These are phyloP conservation scores for Macquaria ambigua DNA, from an alignment of 2,113 vertebrate genomes.

Conservation along the genomic window DNA sequence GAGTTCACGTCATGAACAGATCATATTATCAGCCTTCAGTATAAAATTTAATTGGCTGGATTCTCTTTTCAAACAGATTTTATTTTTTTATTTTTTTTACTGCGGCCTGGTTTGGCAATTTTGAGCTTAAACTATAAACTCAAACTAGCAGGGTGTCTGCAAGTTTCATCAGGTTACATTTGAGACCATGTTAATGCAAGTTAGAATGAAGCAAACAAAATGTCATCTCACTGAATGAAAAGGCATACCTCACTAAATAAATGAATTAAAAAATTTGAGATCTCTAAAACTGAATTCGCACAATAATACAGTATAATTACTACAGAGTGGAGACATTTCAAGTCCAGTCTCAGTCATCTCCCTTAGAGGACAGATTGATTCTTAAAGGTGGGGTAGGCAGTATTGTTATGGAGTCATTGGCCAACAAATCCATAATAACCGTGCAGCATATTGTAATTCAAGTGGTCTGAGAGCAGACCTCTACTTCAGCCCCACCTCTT, in stretches of 20 bases:
- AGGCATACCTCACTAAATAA: background rate
- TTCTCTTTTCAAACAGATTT: slow-evolving; percentile 12
- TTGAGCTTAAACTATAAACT: background rate
- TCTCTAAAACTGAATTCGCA: background rate
- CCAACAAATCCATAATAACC: no score
- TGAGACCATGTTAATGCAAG: slow-evolving; percentile 27
- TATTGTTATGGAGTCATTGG: no score
- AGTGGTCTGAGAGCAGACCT: no score
- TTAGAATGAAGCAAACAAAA: slow-evolving; percentile 28
- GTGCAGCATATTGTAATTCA: no score
- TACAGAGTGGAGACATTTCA: background rate
- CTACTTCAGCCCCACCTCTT: no score
- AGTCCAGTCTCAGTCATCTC: background rate
- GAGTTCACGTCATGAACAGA: slow-evolving; percentile 7
- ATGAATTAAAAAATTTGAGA: background rate
- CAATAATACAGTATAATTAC: background rate
- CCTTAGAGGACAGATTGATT: background rate
- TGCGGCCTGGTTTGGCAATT: slow-evolving; percentile 14
- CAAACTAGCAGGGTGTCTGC: slow-evolving; percentile 28
- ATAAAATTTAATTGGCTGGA: slow-evolving; percentile 36
- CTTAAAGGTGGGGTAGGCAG: background rate
- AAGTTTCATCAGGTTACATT: slow-evolving; percentile 53
- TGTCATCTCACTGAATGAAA: background rate
- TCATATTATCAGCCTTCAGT: background rate
- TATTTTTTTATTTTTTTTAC: background rate